Conservation (phyloP, 1,140 invertebrate genomes). For the Kradibia gibbosae region DNA sequence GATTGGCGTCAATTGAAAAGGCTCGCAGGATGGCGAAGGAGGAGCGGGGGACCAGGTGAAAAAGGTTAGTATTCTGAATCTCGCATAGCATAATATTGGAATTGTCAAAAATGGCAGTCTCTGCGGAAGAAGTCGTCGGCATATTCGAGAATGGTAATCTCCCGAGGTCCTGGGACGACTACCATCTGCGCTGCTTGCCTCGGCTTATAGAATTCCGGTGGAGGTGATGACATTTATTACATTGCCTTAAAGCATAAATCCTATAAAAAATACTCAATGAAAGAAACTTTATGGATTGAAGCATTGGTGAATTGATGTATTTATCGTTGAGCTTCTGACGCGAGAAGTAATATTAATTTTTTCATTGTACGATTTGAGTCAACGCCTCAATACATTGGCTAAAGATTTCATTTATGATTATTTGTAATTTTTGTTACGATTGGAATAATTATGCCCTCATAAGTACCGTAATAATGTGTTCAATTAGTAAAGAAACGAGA, state of each 20-base stretch:
- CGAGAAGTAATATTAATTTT: no score
- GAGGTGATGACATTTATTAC: conserved; percentile 36
- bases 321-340: neutral
- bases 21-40: neutral
- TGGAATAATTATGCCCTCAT: no score
- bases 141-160: conserved; percentile 27
- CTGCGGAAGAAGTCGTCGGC: neutral
- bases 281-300: neutral
- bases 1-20: no score
- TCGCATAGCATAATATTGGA: conserved; percentile 37
- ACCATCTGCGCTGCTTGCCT: neutral
- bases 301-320: neutral
- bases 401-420: no score
- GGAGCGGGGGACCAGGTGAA: neutral
- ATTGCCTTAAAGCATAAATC: neutral
- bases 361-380: no score
- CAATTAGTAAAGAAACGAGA: no score
- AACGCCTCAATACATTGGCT: no score
- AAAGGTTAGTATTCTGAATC: neutral
- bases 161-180: neutral
- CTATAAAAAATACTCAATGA: conserved; percentile 16
- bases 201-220: neutral
- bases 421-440: no score
- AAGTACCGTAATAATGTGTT: no score
- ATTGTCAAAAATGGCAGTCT: conserved; percentile 42